Evolutionary conservation across 2,888 invertebrate genomes (phyloP), one percentile per base, ranked within the genome.

Genomic region (Cryptocheilus praepositus): DNA sequence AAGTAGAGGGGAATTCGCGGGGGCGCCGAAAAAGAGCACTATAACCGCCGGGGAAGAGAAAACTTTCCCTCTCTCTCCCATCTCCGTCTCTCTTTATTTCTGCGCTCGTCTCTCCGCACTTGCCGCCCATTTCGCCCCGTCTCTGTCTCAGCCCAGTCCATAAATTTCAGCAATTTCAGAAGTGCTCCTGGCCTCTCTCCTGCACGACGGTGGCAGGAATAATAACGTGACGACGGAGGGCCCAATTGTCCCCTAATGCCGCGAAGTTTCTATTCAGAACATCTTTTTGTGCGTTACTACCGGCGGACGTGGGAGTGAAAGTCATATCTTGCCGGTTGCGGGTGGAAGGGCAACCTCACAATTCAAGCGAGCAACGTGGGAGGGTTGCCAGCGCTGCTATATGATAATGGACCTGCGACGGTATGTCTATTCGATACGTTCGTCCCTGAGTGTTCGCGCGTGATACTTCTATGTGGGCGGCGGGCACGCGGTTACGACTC

Each of bases 201-300:
- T 43, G 53, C 58, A 67, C 53, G 63, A 60, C 73, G 74, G 74
- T 70, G 73, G 75, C 76, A 75, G 81, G 81, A 79, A 81, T 83
- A 83, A 82, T 82, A 83, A 83, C 78, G 81, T 74, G 78, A 82
- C 81, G 80, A 81, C 80, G 81, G 81, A 81, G 74, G 73, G 79
- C 82, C 78, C 83, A 81, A 83, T 83, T 82, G 83, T 83, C 82
- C 83, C 80, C 81, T 82, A 83, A 82, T 83, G 83, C 82, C 81
- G 77, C 77, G 79, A 83, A 83, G 78, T 82, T 83, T 82, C 81
- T 76, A 83, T 83, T 83, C 81, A 82, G 79, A 79, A 71, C 76
- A 80, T 81, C 80, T 81, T 83, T 83, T 83, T 83, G 82, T 82
- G 76, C 82, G 78, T 80, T 77, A 77, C 79, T 76, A 67, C 76